Evolutionary conservation across 2,888 invertebrate species (phyloP).

Genomic region (Mesoligia furuncula): DNA sequence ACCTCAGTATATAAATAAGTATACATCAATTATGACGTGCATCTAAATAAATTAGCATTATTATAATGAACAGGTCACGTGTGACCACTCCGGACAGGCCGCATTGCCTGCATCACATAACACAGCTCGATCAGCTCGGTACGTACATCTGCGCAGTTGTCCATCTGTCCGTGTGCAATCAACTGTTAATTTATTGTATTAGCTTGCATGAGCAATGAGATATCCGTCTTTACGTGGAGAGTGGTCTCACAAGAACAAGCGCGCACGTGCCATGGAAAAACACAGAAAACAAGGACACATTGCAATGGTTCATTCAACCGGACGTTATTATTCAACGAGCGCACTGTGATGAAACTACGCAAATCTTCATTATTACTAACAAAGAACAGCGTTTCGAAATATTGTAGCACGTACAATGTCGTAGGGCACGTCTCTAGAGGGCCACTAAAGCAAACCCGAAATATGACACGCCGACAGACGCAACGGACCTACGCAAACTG

Average conservation of each 20-base stretch:
- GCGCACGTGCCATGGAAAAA: conserved; percentile 88
- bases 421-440: conserved; percentile 77
- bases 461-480: conserved; percentile 67
- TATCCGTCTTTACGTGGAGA: conserved; percentile 72
- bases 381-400: conserved; percentile 86
- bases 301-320: conserved; percentile 90
- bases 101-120: conserved; percentile 50
- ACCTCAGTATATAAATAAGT: conserved; percentile 1
- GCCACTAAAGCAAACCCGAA: conserved; percentile 73
- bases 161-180: conserved; percentile 70
- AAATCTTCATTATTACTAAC: conserved; percentile 88
- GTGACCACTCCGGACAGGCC: conserved; percentile 23
- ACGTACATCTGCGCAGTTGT: conserved; percentile 76
- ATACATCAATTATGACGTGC: conserved; percentile 34
- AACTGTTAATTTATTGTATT: conserved; percentile 76
- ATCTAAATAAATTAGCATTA: conserved; percentile 45
- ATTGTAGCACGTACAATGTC: conserved; percentile 77
- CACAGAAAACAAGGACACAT: conserved; percentile 90
- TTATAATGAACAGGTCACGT: conserved; percentile 53
- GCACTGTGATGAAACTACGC: conserved; percentile 88
- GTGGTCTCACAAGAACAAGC: conserved; percentile 66
- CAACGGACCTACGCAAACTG: conserved; percentile 50
- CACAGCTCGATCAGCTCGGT: conserved; percentile 41
- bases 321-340: conserved; percentile 89
- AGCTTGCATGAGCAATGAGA: conserved; percentile 78